A percentile compares a stretch with the other conserved stretches of the same genome.
phyloP scores from a whole-genome alignment of 2,888 invertebrate genomes.

The Kuschelorhynchus macadamiae region DNA sequence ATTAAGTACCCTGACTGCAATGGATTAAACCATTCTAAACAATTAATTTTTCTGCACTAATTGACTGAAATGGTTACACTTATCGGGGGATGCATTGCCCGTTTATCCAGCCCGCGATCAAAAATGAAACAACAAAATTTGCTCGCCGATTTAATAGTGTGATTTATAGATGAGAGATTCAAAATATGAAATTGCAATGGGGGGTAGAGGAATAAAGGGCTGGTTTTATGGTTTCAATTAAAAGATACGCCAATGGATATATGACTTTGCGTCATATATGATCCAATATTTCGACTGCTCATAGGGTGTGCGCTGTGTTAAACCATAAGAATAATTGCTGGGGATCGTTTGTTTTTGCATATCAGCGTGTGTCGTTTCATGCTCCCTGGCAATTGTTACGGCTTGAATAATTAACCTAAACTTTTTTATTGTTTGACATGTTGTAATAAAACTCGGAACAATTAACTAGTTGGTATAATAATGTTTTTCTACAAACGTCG shows the following conservation, averaged over 20 bases:
- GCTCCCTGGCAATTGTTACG: background rate
- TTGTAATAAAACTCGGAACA: no score
- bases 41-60: constrained; percentile 38
- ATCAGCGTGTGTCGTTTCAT: constrained; percentile 25
- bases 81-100: constrained; percentile 39
- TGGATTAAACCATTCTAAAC: background rate
- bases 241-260: constrained; percentile 64
- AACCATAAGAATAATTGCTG: constrained; percentile 55
- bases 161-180: constrained; percentile 58
- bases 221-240: constrained; percentile 64
- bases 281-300: constrained; percentile 60
- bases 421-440: no score
- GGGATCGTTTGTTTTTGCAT: constrained; percentile 34
- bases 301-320: constrained; percentile 60
- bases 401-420: no score
- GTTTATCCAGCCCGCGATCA: constrained; percentile 41
- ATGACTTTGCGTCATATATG: constrained; percentile 56
- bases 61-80: constrained; percentile 35
- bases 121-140: constrained; percentile 51
- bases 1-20: background rate
- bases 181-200: constrained; percentile 58
- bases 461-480: no score
- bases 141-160: constrained; percentile 55
- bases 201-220: constrained; percentile 52
- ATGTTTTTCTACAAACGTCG: no score